Evolutionary conservation across 2,888 invertebrate genomes (phyloP), one percentile per base, ranked within the genome.

Genomic region (Ceraclea dissimilis): DNA sequence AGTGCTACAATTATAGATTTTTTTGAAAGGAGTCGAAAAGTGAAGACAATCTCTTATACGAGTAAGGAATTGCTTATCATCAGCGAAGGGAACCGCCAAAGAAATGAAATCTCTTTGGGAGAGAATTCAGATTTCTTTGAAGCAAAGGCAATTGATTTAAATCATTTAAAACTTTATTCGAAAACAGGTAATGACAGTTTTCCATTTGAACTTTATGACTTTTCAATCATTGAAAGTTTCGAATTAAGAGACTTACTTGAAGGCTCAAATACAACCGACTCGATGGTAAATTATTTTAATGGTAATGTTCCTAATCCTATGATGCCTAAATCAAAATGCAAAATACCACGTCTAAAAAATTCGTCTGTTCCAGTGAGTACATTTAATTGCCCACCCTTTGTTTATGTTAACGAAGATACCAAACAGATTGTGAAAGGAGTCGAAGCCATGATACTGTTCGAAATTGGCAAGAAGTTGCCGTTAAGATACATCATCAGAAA

Each of bases 321-420:
- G 2, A 4, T 49, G 8, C 6, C 19, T 5, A 21, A 13, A 21
- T 13, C 26, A 2, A 21, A n/a, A 4, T 49, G 49, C 16, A 26
- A 49, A 26, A 10, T 26, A n/a, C 49, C 49, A 26, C 11, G 8
- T n/a, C 11, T 17, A 6, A n/a, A 49, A 22, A 16, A 16, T 26
- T 4, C 16, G 13, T 19, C 16, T 8, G 22, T 49, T 5, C 17
- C 17, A n/a, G 49, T 26, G 16, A 49, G 49, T 17, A 26, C 20
- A n/a, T 49, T 49, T 26, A 26, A 49, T 16, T 49, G 49, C n/a
- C 49, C 49, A 49, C 49, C 49, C 8, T 49, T 49, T 26, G 26
- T 49, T 2, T 26, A 49, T 22, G 26, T 49, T 2, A 49, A 49
- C 16, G 19, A 17, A 16, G 8, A 11, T 13, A 49, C 22, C 5